These are phyloP conservation scores for Darevskia nairensis DNA, from an alignment of 2,797 vertebrate genomes.

Conservation along the genomic window DNA sequence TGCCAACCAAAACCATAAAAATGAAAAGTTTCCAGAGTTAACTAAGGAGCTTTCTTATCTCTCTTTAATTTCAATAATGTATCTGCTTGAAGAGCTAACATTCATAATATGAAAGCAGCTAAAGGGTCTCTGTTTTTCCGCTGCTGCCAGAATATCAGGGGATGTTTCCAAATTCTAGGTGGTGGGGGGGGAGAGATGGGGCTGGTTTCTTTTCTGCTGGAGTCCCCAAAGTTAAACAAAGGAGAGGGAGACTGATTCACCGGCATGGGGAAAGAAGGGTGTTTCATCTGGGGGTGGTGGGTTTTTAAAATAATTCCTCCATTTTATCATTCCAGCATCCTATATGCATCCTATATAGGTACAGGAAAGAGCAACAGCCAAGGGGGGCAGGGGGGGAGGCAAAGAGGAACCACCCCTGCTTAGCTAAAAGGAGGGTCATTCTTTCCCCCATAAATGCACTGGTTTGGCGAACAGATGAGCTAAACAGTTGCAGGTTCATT, in stretches of 20 bases:
- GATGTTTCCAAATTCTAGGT: background rate
- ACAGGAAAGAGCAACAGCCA: too few species aligned
- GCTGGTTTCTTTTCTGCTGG: background rate
- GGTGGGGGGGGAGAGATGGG: background rate
- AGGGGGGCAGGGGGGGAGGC: too few species aligned
- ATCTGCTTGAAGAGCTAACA: slow-evolving; percentile 5
- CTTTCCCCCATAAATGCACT: too few species aligned
- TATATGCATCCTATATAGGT: too few species aligned
- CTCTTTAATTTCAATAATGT: slow-evolving; percentile 27
- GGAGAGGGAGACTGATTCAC: background rate
- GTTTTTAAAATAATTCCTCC: too few species aligned
- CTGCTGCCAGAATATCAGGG: background rate
- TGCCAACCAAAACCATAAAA: background rate
- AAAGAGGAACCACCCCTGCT: too few species aligned
- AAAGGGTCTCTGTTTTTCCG: background rate
- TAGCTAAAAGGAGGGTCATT: too few species aligned
- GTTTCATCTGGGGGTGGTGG: too few species aligned
- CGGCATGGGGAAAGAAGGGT: background rate
- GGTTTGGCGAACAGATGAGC: too few species aligned
- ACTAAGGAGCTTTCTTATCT: background rate
- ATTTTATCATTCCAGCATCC: too few species aligned
- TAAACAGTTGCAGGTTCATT: too few species aligned
- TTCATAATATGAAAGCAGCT: background rate
- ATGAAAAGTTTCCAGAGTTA: slow-evolving; percentile 13
- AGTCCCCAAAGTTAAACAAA: background rate